Conservation (phyloP, 92 coral and sea anemone genomes). For the Palythoa grandis region DNA sequence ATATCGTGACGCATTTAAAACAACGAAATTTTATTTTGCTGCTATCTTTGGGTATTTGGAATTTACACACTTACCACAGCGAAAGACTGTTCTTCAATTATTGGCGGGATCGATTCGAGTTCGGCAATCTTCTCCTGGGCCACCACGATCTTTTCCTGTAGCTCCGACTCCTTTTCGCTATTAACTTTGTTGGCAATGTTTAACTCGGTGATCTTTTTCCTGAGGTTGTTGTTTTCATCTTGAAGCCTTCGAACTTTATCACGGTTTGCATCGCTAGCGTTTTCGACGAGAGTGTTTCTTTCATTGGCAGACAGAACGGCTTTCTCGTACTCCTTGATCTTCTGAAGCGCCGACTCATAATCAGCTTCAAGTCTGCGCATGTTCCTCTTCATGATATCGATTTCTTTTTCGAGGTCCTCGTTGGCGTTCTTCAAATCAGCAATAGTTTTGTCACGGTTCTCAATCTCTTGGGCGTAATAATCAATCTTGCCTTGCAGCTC, state of each 20-base stretch:
- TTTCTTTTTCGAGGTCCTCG: slow-evolving; percentile 83
- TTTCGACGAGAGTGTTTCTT: slow-evolving; percentile 77
- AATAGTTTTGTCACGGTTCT: slow-evolving; percentile 80
- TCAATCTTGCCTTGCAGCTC: slow-evolving; percentile 91
- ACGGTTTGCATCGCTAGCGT: slow-evolving; percentile 81
- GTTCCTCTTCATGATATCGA: slow-evolving; percentile 86
- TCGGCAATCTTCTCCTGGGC: slow-evolving; percentile 75
- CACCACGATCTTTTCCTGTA: slow-evolving; percentile 69
- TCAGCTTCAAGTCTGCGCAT: slow-evolving; percentile 90
- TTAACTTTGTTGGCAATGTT: slow-evolving; percentile 66
- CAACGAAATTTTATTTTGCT: background rate
- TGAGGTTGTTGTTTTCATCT: slow-evolving; percentile 81
- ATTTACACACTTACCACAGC: slow-evolving; percentile 4
- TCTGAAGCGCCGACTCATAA: slow-evolving; percentile 86
- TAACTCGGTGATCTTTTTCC: slow-evolving; percentile 79
- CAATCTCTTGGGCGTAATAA: slow-evolving; percentile 80
- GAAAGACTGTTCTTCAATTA: slow-evolving; percentile 59
- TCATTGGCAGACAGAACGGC: slow-evolving; percentile 76
- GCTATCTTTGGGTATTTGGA: background rate
- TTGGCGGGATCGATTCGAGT: slow-evolving; percentile 63
- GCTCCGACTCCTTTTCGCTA: slow-evolving; percentile 86
- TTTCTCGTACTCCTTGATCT: slow-evolving; percentile 81
- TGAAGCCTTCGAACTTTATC: slow-evolving; percentile 85
- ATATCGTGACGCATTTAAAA: background rate
- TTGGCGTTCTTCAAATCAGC: slow-evolving; percentile 75